A percentile compares a stretch with the other conserved stretches of the same genome.
Conservation (phyloP, 2,888 invertebrate species). For the Lingula anatina region DNA sequence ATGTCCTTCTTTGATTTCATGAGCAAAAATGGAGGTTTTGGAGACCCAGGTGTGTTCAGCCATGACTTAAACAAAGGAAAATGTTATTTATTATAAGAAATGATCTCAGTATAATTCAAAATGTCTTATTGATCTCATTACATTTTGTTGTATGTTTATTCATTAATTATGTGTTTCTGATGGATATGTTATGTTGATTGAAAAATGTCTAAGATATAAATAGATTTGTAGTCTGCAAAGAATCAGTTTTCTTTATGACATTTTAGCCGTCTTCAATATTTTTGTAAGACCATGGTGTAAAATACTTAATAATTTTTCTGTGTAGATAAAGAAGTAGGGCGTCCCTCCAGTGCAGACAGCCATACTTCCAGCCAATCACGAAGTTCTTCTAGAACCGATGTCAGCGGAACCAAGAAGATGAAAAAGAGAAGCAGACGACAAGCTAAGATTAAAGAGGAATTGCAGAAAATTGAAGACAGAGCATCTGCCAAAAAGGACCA, state of each 20-base stretch:
- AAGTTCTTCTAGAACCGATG: conserved; percentile 20
- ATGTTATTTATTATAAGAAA: too few species aligned
- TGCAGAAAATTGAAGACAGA: too few species aligned
- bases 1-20: conserved; percentile 46
- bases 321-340: conserved; percentile 21
- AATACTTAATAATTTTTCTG: not conserved
- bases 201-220: too few species aligned
- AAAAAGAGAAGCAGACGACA: conserved; percentile 16
- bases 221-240: too few species aligned
- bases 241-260: too few species aligned
- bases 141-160: too few species aligned
- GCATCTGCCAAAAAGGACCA: too few species aligned
- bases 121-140: too few species aligned
- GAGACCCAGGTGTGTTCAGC: conserved; percentile 30
- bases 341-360: conserved; percentile 19
- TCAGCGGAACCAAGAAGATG: conserved; percentile 15
- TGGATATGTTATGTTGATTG: too few species aligned
- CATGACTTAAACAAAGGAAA: not conserved
- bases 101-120: too few species aligned
- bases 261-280: not conserved
- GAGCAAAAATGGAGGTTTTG: conserved; percentile 46
- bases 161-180: too few species aligned
- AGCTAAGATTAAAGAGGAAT: conserved; percentile 20
- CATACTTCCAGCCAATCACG: conserved; percentile 24
- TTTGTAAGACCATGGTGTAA: not conserved